Evolutionary conservation across 2,888 invertebrate species (phyloP).

Genomic region (Cotesia congregata): DNA sequence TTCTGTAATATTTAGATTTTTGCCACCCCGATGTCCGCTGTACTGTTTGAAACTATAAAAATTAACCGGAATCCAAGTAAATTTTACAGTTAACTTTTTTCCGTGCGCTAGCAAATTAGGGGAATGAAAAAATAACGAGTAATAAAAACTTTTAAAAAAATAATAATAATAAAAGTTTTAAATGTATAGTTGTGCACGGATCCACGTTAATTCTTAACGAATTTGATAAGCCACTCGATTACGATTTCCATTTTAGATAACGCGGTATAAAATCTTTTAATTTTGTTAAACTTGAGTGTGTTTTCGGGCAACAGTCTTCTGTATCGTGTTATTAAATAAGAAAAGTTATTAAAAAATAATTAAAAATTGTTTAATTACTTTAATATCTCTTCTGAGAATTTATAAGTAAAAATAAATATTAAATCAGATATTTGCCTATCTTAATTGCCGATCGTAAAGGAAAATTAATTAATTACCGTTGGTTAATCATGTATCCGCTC

Average conservation of each 20-base stretch:
- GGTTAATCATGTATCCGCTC: not conserved
- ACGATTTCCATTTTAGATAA: slow-evolving; percentile 54
- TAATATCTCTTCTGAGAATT: not conserved
- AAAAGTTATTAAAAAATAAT: slow-evolving; percentile 8
- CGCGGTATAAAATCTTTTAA: slow-evolving; percentile 41
- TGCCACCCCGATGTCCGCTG: too few species aligned
- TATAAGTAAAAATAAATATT: not conserved
- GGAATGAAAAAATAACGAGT: slow-evolving; percentile 15
- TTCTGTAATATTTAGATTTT: too few species aligned
- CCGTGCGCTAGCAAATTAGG: too few species aligned
- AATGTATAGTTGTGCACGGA: slow-evolving; percentile 17
- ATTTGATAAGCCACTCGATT: slow-evolving; percentile 51
- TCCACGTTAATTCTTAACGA: slow-evolving; percentile 21
- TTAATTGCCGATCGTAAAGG: not conserved
- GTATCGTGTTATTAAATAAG: slow-evolving; percentile 29
- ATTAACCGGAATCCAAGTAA: too few species aligned
- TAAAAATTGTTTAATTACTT: slow-evolving; percentile 5
- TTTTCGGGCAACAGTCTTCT: slow-evolving; percentile 30
- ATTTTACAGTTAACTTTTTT: too few species aligned
- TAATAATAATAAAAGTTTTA: slow-evolving; percentile 23
- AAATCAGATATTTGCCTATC: not conserved
- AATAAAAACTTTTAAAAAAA: slow-evolving; percentile 4
- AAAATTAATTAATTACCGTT: not conserved
- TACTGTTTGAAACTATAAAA: too few species aligned
- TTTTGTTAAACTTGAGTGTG: slow-evolving; percentile 40